Evolutionary conservation across 2,797 vertebrate genomes (phyloP), one percentile per base, ranked within the genome.

Genomic region (Apogon hyalosoma): DNA sequence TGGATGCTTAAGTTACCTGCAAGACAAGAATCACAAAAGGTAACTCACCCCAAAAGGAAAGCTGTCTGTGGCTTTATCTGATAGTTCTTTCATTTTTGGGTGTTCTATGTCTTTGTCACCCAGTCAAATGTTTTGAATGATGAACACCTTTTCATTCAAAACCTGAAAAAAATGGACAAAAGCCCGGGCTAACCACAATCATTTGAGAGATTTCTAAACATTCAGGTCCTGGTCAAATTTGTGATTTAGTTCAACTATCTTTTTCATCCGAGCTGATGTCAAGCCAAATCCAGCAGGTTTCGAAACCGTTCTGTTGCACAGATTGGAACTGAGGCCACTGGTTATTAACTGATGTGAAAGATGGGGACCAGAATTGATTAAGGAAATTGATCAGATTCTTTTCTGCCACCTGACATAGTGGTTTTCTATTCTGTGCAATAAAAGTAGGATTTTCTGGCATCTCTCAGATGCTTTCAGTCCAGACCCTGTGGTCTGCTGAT

Each of bases 1-100:
- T 98, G 97, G 52, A 96, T 95, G 85, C 94, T 91, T 66, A 98
- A 86, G 73, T 96, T 97, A 61, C 96, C 98, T 99, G 46, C 5
- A 38, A 49, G 65, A 78, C 38, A 79, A 50, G 63, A 50, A 82
- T 66, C 41, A 69, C 41, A 68, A 54, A 75, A 46, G 21, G 11
- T 69, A 14, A 55, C 7, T 67, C 65, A 63, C n/a, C 14, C 3
- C 41, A 46, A 75, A 19, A 50, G 36, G 5, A 61, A 52, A 45
- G 49, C 36, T 56, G 43, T 43, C 59, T 60, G 15, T 16, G 40
- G 39, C 16, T 60, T 73, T 57, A 48, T 70, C 41, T 43, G 28
- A n/a, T 19, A 16, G 11, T 45, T 46, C 53, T 69, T 57, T 31
- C 71, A 38, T 56, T 24, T 31, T 33, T 51, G 16, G 10, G 18